Evolutionary conservation across 2,797 vertebrate genomes (phyloP), one percentile per base, ranked within the genome.

Genomic region (Rhincodon typus): DNA sequence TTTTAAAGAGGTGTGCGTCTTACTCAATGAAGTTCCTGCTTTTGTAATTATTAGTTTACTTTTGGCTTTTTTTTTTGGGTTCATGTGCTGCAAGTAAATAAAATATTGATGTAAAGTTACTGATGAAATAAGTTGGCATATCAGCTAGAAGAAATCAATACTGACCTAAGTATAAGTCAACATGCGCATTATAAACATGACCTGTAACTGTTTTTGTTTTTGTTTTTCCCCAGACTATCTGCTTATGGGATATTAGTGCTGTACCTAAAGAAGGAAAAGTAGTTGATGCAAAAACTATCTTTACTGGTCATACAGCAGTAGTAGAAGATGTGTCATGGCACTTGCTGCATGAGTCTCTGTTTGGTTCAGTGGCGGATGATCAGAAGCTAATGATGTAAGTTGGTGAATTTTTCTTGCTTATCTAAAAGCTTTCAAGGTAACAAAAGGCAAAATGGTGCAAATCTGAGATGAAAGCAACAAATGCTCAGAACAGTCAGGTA

Each of bases 291-390:
- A 99, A 99, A 98, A 99, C 99, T 96, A 99, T 99, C 97, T 99
- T 99, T 96, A 99, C 99, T 0, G 99, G 99, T 8, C 99, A 99
- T 96, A 99, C 99, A 7, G 99, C 99, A 1, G 99, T 99, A 88
- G 99, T 99, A 96, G 99, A 99, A 96, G 99, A 99, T 57, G 99
- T 99, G 0, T 99, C 99, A 82, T 99, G 99, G 99, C 99, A 99
- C 96, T 97, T 99, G 96, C 98, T 99, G 19, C 99, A 99, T 0
- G 99, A 99, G 96, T 99, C 99, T 6, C 98, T 99, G 0, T 99
- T 99, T 97, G 99, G 99, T 21, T 99, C 99, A 0, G 99, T 99
- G 57, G 99, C 99, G 50, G 99, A 99, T 96, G 99, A 99, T 96
- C 98, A 99, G 97, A 99, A 99, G 96, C 98, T 99, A 95, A 99